These are phyloP conservation scores for Brachyrhaphis roseni DNA, from an alignment of 2,797 vertebrate genomes.

Conservation along the genomic window DNA sequence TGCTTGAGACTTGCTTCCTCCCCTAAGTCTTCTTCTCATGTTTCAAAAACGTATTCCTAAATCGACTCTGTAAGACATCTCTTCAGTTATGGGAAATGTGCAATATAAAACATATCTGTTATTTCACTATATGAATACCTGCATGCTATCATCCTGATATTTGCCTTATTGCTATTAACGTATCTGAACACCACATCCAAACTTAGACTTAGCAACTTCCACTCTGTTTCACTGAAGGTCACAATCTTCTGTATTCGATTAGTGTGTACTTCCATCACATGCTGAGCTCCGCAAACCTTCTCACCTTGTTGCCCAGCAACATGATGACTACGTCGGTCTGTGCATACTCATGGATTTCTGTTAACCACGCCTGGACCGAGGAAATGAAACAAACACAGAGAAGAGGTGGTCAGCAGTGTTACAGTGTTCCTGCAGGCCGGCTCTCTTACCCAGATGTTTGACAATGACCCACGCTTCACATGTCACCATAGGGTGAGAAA, in stretches of 20 bases:
- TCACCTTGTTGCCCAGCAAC: conserved; percentile 97
- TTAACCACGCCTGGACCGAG: conserved; percentile 89
- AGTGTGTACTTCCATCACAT: conserved; percentile 9
- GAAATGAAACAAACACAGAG: conserved; percentile 16
- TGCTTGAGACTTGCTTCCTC: not conserved
- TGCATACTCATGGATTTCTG: conserved; percentile 95
- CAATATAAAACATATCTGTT: not conserved
- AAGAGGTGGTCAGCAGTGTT: not conserved
- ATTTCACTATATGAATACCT: not conserved
- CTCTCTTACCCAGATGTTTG: not conserved
- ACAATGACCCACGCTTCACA: not conserved
- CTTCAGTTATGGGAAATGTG: not conserved
- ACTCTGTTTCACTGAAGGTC: not conserved
- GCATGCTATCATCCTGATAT: not conserved
- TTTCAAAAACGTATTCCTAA: not conserved
- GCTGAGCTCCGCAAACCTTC: conserved; percentile 30
- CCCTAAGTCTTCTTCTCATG: not conserved
- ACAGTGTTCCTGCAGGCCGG: not conserved
- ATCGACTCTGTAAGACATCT: not conserved
- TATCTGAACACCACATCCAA: not conserved
- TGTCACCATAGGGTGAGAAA: not conserved
- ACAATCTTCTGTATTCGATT: not conserved
- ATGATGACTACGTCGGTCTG: conserved; percentile 96
- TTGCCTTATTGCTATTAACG: not conserved
- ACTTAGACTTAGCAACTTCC: not conserved